Conservation (phyloP, 1,140 invertebrate genomes). For the Zelostemma sp. region DNA sequence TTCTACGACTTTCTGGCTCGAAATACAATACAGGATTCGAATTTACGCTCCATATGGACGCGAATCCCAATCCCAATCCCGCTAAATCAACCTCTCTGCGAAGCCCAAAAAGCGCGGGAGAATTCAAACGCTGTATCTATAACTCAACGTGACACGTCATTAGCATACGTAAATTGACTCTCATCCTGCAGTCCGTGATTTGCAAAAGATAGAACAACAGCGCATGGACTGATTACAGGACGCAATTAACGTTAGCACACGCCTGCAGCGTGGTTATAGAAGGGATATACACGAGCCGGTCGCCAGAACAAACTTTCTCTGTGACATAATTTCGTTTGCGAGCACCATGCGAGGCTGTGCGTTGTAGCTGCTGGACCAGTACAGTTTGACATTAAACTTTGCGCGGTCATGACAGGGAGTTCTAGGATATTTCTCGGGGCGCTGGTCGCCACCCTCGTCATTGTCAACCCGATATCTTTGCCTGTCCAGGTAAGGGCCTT, state of each 20-base stretch:
- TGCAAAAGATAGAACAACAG: conserved; percentile 37
- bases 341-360: conserved; percentile 39
- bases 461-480: conserved; percentile 11
- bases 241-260: conserved; percentile 45
- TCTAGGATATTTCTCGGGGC: conserved; percentile 24
- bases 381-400: conserved; percentile 60
- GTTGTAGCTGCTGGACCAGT: conserved; percentile 57
- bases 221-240: conserved; percentile 38
- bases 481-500: conserved; percentile 37
- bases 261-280: conserved; percentile 37
- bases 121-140: too few species aligned
- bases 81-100: too few species aligned
- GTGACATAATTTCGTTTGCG: conserved; percentile 64
- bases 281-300: conserved; percentile 35
- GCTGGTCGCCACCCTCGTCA: conserved; percentile 33
- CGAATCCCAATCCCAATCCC: too few species aligned
- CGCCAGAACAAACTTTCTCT: conserved; percentile 58
- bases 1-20: too few species aligned
- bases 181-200: conserved; percentile 32
- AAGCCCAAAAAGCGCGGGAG: too few species aligned
- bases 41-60: too few species aligned
- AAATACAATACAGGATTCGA: too few species aligned
- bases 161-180: conserved; percentile 41
- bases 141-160: conserved; percentile 2
- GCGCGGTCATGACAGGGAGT: conserved; percentile 56